A percentile compares a stretch with the other conserved stretches of the same genome.
phyloP scores from a whole-genome alignment of 30 jellyfish, hydroid and myxozoan genomes.

The Cassiopea andromeda region DNA sequence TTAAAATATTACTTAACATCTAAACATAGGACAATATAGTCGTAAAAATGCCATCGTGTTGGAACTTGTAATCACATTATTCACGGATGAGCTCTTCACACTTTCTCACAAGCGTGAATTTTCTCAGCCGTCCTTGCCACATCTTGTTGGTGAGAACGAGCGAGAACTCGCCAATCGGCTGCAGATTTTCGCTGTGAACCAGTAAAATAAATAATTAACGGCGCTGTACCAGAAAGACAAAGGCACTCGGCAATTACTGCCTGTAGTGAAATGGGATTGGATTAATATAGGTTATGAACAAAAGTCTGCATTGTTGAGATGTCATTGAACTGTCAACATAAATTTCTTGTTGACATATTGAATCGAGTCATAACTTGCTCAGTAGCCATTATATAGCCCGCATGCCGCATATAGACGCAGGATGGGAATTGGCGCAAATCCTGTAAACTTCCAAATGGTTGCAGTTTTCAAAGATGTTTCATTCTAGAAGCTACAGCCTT shows the following conservation, averaged over 20 bases:
- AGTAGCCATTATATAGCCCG: not conserved
- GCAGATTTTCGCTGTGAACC: no score
- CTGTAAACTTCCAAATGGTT: not conserved
- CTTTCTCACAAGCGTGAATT: no score
- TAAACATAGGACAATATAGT: no score
- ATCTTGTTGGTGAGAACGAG: no score
- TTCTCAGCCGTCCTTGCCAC: no score
- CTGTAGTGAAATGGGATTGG: not conserved
- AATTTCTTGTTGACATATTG: conserved; percentile 12
- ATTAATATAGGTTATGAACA: not conserved
- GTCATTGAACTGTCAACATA: conserved; percentile 1
- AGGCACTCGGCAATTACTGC: not conserved
- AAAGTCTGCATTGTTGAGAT: not conserved
- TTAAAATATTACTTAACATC: no score
- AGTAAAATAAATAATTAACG: no score
- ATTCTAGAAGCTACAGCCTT: conserved; percentile 63
- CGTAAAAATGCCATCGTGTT: no score
- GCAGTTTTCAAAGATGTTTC: conserved; percentile 36
- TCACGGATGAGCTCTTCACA: no score
- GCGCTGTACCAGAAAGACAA: not conserved
- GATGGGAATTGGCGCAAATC: not conserved
- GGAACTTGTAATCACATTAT: no score
- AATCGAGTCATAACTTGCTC: not conserved
- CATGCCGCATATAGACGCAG: not conserved
- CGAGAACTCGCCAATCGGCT: no score